These are phyloP conservation scores for Fissipunctia ypsillon DNA, from an alignment of 2,888 invertebrate genomes.

Conservation along the genomic window DNA sequence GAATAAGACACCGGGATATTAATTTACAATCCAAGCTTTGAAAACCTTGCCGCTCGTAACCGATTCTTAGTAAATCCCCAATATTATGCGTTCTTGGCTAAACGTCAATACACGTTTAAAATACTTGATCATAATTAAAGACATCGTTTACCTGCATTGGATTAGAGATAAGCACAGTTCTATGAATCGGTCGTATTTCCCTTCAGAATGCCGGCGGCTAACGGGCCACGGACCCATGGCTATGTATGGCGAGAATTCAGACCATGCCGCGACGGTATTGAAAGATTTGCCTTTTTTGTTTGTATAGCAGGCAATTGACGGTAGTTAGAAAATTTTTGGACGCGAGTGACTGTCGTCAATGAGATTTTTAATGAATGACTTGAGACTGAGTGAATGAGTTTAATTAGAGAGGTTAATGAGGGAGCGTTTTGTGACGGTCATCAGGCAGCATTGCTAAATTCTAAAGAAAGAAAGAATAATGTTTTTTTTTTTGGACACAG, in stretches of 20 bases:
- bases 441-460: neutral
- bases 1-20: neutral
- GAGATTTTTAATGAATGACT: conserved; percentile 44
- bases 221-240: conserved; percentile 1
- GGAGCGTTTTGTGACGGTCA: conserved; percentile 12
- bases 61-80: neutral
- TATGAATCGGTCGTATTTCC: conserved; percentile 28
- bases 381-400: conserved; percentile 11
- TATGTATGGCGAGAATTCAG: conserved; percentile 13
- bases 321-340: conserved; percentile 33
- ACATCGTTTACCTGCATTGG: conserved; percentile 24
- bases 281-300: conserved; percentile 3
- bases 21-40: neutral
- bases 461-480: too few species aligned
- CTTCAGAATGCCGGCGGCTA: conserved; percentile 18
- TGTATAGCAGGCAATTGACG: conserved; percentile 20
- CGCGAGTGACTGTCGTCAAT: conserved; percentile 6
- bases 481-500: too few species aligned
- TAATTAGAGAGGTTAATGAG: conserved; percentile 38
- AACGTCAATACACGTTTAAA: conserved; percentile 8
- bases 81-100: conserved; percentile 3
- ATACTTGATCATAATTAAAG: conserved; percentile 42
- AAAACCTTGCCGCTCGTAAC: neutral
- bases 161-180: conserved; percentile 33
- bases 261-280: conserved; percentile 2